Percentiles rank a stretch among this genome's conserved stretches.
Evolutionary conservation across 1,140 invertebrate genomes (phyloP).

Genomic region (Drosophila ambigua): DNA sequence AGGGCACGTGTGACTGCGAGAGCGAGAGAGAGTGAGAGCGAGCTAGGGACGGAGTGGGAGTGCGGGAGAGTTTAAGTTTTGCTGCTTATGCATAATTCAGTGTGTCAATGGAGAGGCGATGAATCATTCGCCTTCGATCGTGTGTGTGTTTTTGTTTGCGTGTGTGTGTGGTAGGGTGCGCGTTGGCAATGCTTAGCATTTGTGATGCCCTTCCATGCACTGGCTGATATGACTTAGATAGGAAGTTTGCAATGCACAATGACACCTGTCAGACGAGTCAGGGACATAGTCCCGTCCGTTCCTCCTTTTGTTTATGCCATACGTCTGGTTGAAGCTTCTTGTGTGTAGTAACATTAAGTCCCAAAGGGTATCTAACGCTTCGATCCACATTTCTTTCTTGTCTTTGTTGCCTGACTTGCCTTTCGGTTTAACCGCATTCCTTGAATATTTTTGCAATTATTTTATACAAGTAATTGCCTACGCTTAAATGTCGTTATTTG

Average conservation of each 20-base stretch:
- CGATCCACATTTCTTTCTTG: constrained; percentile 4
- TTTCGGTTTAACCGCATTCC: constrained; percentile 64
- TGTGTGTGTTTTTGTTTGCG: constrained; percentile 15
- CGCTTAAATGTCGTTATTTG: constrained; percentile 33
- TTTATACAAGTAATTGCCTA: constrained; percentile 47
- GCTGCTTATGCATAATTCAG: constrained; percentile 63
- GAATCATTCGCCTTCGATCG: neutral
- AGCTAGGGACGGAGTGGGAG: constrained; percentile 8
- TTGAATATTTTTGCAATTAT: constrained; percentile 67
- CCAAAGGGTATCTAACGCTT: too few species aligned
- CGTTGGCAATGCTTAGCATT: neutral
- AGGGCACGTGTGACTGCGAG: constrained; percentile 21
- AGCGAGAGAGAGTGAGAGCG: neutral
- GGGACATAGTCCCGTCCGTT: too few species aligned
- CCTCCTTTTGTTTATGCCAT: too few species aligned
- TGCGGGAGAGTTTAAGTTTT: constrained; percentile 9
- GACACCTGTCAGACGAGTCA: too few species aligned
- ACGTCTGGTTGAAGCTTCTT: too few species aligned
- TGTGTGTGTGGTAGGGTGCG: neutral
- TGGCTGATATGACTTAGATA: too few species aligned
- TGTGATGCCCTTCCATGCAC: too few species aligned
- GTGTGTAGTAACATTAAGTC: too few species aligned
- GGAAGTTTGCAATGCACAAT: too few species aligned
- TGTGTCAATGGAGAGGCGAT: constrained; percentile 55
- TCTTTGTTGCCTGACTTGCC: constrained; percentile 45